Percentiles rank a stretch among this genome's conserved stretches.
Evolutionary conservation across 2,888 invertebrate species (phyloP).

Genomic region (Tetranychus truncatus): DNA sequence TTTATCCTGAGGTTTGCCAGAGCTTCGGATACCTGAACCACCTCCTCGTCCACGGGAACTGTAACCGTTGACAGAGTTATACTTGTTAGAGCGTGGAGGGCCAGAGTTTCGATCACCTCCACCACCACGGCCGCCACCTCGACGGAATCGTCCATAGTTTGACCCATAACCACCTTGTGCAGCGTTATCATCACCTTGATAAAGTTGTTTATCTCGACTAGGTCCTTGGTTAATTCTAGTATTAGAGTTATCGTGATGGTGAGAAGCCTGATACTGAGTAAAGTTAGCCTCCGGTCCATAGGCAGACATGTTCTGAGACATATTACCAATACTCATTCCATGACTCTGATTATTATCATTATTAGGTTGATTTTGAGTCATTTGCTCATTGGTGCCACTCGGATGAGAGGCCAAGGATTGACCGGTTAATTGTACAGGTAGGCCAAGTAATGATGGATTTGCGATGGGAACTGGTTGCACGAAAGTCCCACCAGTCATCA

Average conservation of each 20-base stretch:
- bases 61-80: background rate
- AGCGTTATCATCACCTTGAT: background rate
- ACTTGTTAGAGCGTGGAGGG: background rate
- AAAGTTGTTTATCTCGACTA: conserved; percentile 8
- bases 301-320: background rate
- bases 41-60: conserved; percentile 4
- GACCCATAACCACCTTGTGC: conserved; percentile 5
- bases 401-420: background rate
- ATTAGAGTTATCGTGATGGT: background rate
- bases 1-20: background rate
- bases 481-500: conserved; percentile 9
- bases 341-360: background rate
- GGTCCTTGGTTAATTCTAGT: background rate
- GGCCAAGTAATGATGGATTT: background rate
- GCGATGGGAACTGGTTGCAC: conserved; percentile 1
- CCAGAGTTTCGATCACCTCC: background rate
- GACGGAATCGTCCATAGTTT: conserved; percentile 1
- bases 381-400: background rate
- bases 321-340: background rate
- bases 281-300: background rate
- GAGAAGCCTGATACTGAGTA: conserved; percentile 5
- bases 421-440: background rate
- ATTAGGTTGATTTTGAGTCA: background rate
- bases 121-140: background rate
- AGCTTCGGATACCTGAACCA: conserved; percentile 1